phyloP scores from a whole-genome alignment of 2,797 vertebrate genomes.

The Microctenopoma steveboyesi region DNA sequence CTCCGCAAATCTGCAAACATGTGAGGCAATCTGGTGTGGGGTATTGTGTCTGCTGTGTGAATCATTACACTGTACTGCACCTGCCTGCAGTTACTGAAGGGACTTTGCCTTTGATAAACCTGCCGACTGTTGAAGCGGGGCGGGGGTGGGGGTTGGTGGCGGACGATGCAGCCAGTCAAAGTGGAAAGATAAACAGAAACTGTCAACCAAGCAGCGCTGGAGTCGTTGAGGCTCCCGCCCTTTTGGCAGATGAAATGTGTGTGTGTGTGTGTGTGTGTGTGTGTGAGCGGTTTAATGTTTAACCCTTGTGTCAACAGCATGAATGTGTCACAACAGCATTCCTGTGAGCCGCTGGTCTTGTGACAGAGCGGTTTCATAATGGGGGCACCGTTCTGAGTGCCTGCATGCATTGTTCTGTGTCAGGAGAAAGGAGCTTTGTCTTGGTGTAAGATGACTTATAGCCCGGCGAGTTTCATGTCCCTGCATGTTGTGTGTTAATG shows the following conservation, averaged over 20 bases:
- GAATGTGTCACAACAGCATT: constrained; percentile 80
- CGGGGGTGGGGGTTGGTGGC: constrained; percentile 19
- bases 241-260: constrained; percentile 61
- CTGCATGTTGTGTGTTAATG: constrained; percentile 60
- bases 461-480: constrained; percentile 62
- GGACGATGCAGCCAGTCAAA: constrained; percentile 38
- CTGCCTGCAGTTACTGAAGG: constrained; percentile 60
- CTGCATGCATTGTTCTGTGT: constrained; percentile 52
- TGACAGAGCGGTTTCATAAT: constrained; percentile 77
- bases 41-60: constrained; percentile 58
- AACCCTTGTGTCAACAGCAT: constrained; percentile 77
- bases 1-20: constrained; percentile 59
- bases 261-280: constrained; percentile 41
- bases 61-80: constrained; percentile 65
- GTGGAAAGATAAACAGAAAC: constrained; percentile 77
- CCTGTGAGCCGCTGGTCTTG: constrained; percentile 70
- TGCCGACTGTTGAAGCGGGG: constrained; percentile 59
- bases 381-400: constrained; percentile 42
- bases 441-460: constrained; percentile 32
- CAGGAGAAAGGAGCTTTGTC: constrained; percentile 49
- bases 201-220: constrained; percentile 54
- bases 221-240: constrained; percentile 69
- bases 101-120: constrained; percentile 70
- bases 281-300: constrained; percentile 71
- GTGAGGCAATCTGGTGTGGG: constrained; percentile 42